These are phyloP conservation scores for Geococcyx californianus DNA, from an alignment of 2,113 vertebrate genomes.

Conservation along the genomic window DNA sequence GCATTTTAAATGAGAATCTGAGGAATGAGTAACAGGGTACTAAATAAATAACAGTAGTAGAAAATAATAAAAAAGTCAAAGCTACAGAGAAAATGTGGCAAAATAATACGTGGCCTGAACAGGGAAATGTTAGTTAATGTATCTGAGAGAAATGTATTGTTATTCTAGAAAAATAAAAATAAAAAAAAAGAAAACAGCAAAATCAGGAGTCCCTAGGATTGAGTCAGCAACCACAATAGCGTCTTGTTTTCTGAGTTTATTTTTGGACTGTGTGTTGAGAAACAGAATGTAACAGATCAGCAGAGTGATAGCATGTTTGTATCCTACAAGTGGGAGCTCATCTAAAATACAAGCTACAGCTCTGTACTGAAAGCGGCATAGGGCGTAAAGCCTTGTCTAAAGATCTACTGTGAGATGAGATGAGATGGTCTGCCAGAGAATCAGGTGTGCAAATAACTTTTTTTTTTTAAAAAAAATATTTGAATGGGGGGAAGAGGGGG, in stretches of 20 bases:
- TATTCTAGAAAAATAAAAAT: not conserved
- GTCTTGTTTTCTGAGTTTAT: not conserved
- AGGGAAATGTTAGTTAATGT: not conserved
- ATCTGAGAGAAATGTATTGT: not conserved
- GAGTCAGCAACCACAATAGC: not conserved
- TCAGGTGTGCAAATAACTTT: not conserved
- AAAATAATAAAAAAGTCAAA: not conserved
- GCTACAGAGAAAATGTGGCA: not conserved
- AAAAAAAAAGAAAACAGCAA: not conserved
- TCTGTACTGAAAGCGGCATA: not conserved
- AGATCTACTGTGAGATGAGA: not conserved
- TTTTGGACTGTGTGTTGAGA: not conserved
- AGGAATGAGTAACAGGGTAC: not conserved
- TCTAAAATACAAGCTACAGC: not conserved
- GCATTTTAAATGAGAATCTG: not conserved
- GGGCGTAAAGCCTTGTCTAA: not conserved
- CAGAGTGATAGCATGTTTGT: not conserved
- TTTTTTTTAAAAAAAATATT: not conserved
- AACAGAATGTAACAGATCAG: not conserved
- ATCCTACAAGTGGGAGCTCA: not conserved
- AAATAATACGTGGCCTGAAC: not conserved
- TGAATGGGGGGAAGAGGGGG: rapidly evolving
- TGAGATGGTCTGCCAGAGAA: not conserved
- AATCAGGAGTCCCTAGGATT: not conserved
- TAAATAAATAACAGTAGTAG: not conserved